Base-by-base conservation (phyloP, 1,140 invertebrate species). In the Ips nitidus region DNA sequence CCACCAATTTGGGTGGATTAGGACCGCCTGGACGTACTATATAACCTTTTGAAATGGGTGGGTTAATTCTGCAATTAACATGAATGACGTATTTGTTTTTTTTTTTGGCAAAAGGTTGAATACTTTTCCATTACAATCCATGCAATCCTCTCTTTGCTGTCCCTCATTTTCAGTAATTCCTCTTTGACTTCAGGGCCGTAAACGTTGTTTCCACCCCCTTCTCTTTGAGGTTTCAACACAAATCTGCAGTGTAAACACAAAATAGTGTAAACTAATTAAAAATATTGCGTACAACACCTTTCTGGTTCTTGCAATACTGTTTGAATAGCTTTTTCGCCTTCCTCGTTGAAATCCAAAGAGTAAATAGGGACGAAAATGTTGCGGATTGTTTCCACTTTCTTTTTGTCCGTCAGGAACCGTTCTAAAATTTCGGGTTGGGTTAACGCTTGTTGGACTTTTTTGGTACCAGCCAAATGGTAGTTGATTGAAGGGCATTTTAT, bases 401-500 rank as follows among this genome's bases (percentile, higher is more conserved):
- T 81, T 0, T 83, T 78, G 73, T 90, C 87, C 8, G 81, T 80
- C n/a, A 93, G 78, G 81, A 93, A 97, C 72, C 82, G 84, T 78
- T 93, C 90, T 8, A 98, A 75, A 4, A 87, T 84, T 5, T 88
- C 89, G 4, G 89, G 86, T 55, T 83, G 81, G 1, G 92, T 88
- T 61, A 98, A 80, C 58, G 91, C 89, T 83, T 98, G 94, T 79
- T 98, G 96, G 8, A 96, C 90, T 81, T 94, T 94, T 81, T 94
- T 94, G 0, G 91, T 91, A 57, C 92, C 92, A 2, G 91, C 91
- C 75, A 94, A 81, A 79, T 94, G 92, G 80, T 93, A 93, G 1
- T 95, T 91, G 72, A 98, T 94, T 41, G 93, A 94, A 1, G 98
- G 98, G 80, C 94, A 97, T 82, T 99, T 99, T 72, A 99, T 97